Evolutionary conservation across 2,113 vertebrate species (phyloP).

Genomic region (Rattus norvegicus): GRCr8 NC_086027.1:95783001-95783500

Average conservation of each 20-base stretch:
- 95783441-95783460: not conserved
- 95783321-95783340: not conserved
- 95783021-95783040: not conserved
- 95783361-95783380: not conserved
- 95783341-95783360: not conserved
- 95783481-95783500: not conserved
- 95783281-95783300: not conserved
- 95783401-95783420: not conserved
- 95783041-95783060: rapidly evolving
- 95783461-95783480: not conserved
- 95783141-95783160: not conserved
- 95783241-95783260: not conserved
- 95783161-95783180: not conserved
- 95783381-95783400: not conserved
- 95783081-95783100: not conserved
- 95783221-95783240: not conserved
- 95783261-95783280: not conserved
- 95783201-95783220: not conserved
- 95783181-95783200: not conserved
- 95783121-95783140: too few species aligned
- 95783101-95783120: not conserved
- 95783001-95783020: not conserved
- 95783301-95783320: not conserved
- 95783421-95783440: not conserved
- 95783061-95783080: not conserved